Percentiles rank a stretch among this genome's conserved stretches.
Evolutionary conservation across 2,888 invertebrate species (phyloP).

Genomic region (Callinectes sapidus): DNA sequence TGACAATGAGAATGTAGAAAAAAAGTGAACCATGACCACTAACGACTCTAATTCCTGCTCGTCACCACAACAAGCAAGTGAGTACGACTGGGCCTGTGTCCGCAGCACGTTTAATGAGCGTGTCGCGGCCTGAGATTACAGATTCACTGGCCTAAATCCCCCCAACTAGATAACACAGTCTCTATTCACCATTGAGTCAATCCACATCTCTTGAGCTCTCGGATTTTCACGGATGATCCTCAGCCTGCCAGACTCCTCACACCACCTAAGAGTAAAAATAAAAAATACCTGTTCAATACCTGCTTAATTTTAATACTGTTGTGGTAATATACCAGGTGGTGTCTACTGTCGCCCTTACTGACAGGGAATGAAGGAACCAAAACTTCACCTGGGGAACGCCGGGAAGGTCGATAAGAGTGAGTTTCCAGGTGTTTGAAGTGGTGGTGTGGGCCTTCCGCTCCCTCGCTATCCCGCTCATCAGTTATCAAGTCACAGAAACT

Average conservation of each 20-base stretch:
- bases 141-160: background rate
- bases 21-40: background rate
- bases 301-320: background rate
- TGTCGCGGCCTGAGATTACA: conserved; percentile 4
- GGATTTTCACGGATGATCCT: background rate
- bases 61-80: background rate
- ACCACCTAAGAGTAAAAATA: background rate
- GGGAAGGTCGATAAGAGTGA: background rate
- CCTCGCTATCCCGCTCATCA: conserved; percentile 50
- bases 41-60: background rate
- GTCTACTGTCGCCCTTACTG: conserved; percentile 30
- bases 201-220: background rate
- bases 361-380: conserved; percentile 9
- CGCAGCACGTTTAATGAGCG: background rate
- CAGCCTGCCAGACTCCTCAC: background rate
- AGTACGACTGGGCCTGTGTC: background rate
- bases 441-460: conserved; percentile 9
- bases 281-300: background rate
- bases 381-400: conserved; percentile 6
- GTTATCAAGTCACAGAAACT: conserved; percentile 60
- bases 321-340: background rate
- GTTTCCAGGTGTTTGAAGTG: background rate
- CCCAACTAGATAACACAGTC: background rate
- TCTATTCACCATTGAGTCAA: background rate
- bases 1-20: background rate